Evolutionary conservation across 2,888 invertebrate genomes (phyloP), one percentile per base, ranked within the genome.

Genomic region (Ectemnius lituratus): DNA sequence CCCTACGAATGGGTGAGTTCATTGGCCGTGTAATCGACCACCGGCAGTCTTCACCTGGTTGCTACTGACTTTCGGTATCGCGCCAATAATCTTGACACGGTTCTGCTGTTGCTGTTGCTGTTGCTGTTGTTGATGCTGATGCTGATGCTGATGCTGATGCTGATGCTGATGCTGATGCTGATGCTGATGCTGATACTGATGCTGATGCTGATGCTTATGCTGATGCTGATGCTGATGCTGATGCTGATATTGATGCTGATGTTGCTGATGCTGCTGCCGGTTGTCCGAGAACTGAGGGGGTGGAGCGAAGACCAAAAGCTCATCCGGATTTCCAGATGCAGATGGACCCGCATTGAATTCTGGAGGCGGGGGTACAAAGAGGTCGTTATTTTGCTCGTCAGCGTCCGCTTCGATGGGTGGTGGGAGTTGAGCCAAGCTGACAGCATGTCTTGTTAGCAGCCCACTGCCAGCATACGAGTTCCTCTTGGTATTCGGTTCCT

Each of bases 271-370:
- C n/a, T 84, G 84, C 45, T 88, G 92, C 69, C 92, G 90, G 81
- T 93, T 93, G 92, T 97, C 97, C 91, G 96, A 96, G 92, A 97
- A 97, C 91, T 97, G 97, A 52, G 97, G 97, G 49, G 97, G 97
- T 52, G 97, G 97, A 27, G 97, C 96, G 78, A 96, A 92, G 16
- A 96, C 93, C 65, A 94, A 16, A 11, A 52, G 92, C 73, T 94
- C 93, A 77, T 93, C 93, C 4, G 92, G 86, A 79, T 89, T 88
- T 63, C 90, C 88, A 14, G 52, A 16, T 58, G 91, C 91, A 23
- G 90, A 90, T 1, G 87, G 88, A 4, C 88, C 88, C 46, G 92
- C 92, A 63, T 92, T 92, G 82, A 93, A 94, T 85, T 94, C 94
- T 0, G 93, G 93, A 0, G 94, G 94, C 0, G 94, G 94, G 2